phyloP scores from a whole-genome alignment of 2,797 vertebrate species.

The Strix occidentalis region DNA sequence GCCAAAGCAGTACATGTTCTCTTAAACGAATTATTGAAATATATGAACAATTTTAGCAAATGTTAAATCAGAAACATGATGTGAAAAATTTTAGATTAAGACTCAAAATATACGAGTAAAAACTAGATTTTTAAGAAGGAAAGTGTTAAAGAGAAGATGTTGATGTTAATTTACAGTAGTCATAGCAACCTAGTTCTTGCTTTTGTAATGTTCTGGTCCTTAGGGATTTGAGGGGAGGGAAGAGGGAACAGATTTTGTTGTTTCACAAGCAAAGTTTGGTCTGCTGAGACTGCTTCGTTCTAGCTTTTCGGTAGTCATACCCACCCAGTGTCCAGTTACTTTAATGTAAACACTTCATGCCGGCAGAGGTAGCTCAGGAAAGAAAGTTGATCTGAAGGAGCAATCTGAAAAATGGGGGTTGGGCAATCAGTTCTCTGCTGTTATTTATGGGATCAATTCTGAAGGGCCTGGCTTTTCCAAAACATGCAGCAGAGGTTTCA shows the following conservation, averaged over 20 bases:
- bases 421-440: background rate
- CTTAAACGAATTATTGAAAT: background rate
- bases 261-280: background rate
- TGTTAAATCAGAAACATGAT: background rate
- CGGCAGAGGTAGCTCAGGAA: background rate
- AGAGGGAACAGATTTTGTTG: background rate
- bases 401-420: background rate
- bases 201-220: background rate
- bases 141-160: background rate
- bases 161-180: conserved; percentile 10
- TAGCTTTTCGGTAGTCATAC: background rate
- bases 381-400: background rate
- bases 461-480: background rate
- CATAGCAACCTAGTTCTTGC: conserved; percentile 12
- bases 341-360: background rate
- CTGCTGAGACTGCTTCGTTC: background rate
- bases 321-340: background rate
- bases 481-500: background rate
- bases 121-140: background rate
- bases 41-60: background rate
- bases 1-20: background rate
- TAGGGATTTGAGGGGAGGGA: background rate
- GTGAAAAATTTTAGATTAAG: background rate
- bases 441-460: background rate
- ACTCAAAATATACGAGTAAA: background rate